phyloP scores from a whole-genome alignment of 2,888 invertebrate genomes.

The Lasioglossum figueresi region DNA sequence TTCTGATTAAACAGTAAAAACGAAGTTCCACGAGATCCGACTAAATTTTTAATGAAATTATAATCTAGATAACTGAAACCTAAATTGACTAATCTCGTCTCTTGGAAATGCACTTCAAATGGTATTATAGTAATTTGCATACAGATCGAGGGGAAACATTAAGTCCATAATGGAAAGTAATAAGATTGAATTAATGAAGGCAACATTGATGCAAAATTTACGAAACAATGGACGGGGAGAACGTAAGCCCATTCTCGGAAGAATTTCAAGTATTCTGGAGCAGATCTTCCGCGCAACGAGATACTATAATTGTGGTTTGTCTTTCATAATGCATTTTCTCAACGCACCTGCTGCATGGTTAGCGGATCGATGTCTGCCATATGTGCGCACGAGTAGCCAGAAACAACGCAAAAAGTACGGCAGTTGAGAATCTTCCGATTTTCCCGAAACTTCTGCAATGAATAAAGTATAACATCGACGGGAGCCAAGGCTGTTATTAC shows the following conservation, averaged over 20 bases:
- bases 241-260: background rate
- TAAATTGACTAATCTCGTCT: background rate
- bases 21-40: background rate
- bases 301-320: constrained; percentile 6
- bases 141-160: background rate
- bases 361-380: constrained; percentile 41
- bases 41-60: background rate
- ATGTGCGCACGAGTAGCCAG: constrained; percentile 21
- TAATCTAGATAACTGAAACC: background rate
- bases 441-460: constrained; percentile 30
- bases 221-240: background rate
- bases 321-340: constrained; percentile 16
- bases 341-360: constrained; percentile 23
- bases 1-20: background rate
- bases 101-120: background rate
- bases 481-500: background rate
- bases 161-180: background rate
- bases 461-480: constrained; percentile 25
- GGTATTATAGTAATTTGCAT: background rate
- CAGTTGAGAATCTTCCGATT: constrained; percentile 23
- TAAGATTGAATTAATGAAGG: background rate
- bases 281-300: background rate
- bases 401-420: constrained; percentile 24
- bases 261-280: background rate
- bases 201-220: background rate